phyloP scores from a whole-genome alignment of 2,113 vertebrate species.

The Hyla sarda region DNA sequence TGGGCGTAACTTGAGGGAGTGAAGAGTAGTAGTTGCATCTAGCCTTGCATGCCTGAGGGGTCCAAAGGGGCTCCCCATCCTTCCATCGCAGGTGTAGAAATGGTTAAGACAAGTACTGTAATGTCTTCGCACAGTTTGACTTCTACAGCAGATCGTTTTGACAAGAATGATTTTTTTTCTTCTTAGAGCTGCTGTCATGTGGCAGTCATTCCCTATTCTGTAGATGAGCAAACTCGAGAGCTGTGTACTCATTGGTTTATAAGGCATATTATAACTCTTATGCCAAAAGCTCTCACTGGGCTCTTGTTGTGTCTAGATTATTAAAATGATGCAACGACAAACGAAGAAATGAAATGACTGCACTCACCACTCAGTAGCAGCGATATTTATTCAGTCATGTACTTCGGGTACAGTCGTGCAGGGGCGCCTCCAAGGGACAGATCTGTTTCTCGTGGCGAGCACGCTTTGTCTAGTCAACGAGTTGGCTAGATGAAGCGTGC shows the following conservation, averaged over 20 bases:
- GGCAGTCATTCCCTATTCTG: neutral
- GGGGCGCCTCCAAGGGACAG: no score
- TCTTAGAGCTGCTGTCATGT: neutral
- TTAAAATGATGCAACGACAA: no score
- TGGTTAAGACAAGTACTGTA: neutral
- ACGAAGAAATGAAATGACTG: no score
- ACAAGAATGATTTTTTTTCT: neutral
- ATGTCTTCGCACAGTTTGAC: neutral
- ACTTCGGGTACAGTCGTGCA: no score
- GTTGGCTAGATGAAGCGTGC: no score
- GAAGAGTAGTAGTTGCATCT: no score
- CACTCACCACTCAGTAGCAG: no score
- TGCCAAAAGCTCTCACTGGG: neutral
- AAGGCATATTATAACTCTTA: neutral
- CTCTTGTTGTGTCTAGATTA: neutral
- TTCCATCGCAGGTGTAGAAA: neutral
- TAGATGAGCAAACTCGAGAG: neutral
- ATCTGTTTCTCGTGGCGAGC: no score
- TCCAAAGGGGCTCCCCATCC: neutral
- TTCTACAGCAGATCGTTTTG: neutral
- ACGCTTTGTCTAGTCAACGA: no score
- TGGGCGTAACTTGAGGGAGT: no score
- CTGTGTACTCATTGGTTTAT: neutral
- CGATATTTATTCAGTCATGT: no score
- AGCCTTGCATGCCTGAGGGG: no score